Evolutionary conservation across 2,113 vertebrate genomes (phyloP), one percentile per base, ranked within the genome.

Genomic region (Colius striatus): DNA sequence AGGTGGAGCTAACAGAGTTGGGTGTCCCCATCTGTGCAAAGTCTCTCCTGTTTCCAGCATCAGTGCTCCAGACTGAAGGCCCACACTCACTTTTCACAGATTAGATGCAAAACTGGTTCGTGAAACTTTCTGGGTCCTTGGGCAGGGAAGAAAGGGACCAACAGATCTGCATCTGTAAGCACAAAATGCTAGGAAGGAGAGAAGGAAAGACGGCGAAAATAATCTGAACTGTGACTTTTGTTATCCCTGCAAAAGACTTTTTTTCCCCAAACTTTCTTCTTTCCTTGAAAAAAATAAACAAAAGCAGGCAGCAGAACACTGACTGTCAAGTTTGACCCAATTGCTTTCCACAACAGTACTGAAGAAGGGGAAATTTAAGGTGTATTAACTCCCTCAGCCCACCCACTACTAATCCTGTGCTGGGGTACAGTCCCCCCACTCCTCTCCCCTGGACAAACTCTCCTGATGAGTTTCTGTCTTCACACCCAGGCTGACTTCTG

Each of bases 401-500:
- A 54, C 2, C n/a, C 51, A 32, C 29, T 62, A 4, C 51, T 80
- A 41, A 71, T 60, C 60, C 38, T 57, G 10, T 25, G 11, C 13
- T 14, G 53, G 83, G 60, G 48, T 74, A 70, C 71, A 60, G 43
- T 41, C 10, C 26, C 51, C 36, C 70, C 26, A 13, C 26, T 77
- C 61, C 55, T 81, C 38, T 84, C 67, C 57, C 61, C 61, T 25
- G 30, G 30, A 77, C 79, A 88, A 81, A 77, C 79, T 71, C 34
- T 68, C 17, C 66, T 83, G 74, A 70, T 75, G 83, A 77, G 18
- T 95, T 93, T 94, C 75, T 89, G 54, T 53, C 91, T 89, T 94
- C 87, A 81, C 12, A 55, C 32, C 9, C 75, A 30, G 43, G 57
- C 90, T 89, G 88, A 94, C 92, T 96, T 94, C 79, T 95, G 94